Percentiles rank a stretch among this genome's conserved stretches.
These are phyloP conservation scores for Hypothenemus hampei DNA, from an alignment of 1,140 invertebrate genomes.

Conservation along the genomic window DNA sequence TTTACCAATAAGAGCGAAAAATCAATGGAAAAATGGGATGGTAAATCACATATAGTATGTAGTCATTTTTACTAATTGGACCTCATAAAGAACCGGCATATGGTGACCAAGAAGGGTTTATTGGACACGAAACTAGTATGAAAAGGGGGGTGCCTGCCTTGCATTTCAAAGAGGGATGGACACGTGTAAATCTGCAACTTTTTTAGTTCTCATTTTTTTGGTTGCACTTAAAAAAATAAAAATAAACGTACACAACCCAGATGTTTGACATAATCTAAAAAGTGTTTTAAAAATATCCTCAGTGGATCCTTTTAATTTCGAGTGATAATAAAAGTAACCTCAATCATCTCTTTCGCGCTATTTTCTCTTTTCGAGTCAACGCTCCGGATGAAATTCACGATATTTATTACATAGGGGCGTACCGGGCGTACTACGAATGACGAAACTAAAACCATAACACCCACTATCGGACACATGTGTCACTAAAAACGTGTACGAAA, in stretches of 20 bases:
- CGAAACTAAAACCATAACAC: slow-evolving; percentile 28
- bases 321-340: slow-evolving; percentile 19
- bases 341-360: slow-evolving; percentile 16
- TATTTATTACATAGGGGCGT: slow-evolving; percentile 28
- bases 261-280: slow-evolving; percentile 25
- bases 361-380: slow-evolving; percentile 10
- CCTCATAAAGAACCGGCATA: slow-evolving; percentile 21
- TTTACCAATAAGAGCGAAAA: too few species aligned
- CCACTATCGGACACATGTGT: slow-evolving; percentile 34
- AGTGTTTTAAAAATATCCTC: slow-evolving; percentile 12
- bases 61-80: slow-evolving; percentile 20
- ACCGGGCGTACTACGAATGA: too few species aligned
- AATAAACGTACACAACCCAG: slow-evolving; percentile 13
- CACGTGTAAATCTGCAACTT: slow-evolving; percentile 6
- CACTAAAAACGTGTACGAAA: slow-evolving; percentile 41
- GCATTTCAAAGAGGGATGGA: slow-evolving; percentile 23
- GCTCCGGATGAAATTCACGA: slow-evolving; percentile 12
- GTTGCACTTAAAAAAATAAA: neutral
- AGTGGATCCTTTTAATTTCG: slow-evolving; percentile 13
- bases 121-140: slow-evolving; percentile 20
- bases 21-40: too few species aligned
- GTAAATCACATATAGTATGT: slow-evolving; percentile 21
- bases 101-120: slow-evolving; percentile 23
- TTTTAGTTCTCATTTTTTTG: slow-evolving; percentile 7
- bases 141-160: slow-evolving; percentile 17